A percentile compares a stretch with the other conserved stretches of the same genome.
Conservation (phyloP, 2,113 vertebrate species). For the Charadrius vociferus region DNA sequence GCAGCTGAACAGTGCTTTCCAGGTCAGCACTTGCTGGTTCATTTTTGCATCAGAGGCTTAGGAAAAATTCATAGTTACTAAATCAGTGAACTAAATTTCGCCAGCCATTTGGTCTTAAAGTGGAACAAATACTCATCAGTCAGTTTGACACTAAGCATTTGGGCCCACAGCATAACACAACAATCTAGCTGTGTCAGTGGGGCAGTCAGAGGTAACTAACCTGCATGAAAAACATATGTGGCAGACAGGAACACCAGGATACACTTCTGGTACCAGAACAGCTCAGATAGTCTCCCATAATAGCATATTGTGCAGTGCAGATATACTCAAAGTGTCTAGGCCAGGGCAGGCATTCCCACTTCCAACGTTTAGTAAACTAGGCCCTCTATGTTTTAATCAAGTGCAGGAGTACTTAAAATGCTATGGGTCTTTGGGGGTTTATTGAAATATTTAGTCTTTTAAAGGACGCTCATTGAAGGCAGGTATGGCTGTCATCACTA, state of each 20-base stretch:
- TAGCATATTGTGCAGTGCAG: not conserved
- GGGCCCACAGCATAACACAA: not conserved
- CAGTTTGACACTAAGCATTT: not conserved
- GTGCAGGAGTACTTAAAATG: not conserved
- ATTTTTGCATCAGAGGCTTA: not conserved
- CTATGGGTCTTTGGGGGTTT: not conserved
- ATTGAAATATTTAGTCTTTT: not conserved
- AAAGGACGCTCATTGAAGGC: not conserved
- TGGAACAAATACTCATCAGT: not conserved
- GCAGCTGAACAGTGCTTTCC: not conserved
- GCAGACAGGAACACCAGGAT: not conserved
- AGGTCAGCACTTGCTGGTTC: not conserved
- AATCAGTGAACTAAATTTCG: not conserved
- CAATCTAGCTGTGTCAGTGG: not conserved
- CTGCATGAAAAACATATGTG: not conserved
- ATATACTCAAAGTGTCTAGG: not conserved
- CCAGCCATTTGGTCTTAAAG: not conserved
- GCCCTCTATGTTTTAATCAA: not conserved
- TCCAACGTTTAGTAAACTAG: not conserved
- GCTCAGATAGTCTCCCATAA: not conserved
- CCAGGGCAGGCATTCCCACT: not conserved
- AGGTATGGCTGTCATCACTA: not conserved
- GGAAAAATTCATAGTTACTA: not conserved
- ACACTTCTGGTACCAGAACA: not conserved
- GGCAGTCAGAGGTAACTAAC: not conserved